Percentiles rank a stretch among this genome's conserved stretches.
These are phyloP conservation scores for Cabera pusaria DNA, from an alignment of 2,888 invertebrate genomes.

Conservation along the genomic window DNA sequence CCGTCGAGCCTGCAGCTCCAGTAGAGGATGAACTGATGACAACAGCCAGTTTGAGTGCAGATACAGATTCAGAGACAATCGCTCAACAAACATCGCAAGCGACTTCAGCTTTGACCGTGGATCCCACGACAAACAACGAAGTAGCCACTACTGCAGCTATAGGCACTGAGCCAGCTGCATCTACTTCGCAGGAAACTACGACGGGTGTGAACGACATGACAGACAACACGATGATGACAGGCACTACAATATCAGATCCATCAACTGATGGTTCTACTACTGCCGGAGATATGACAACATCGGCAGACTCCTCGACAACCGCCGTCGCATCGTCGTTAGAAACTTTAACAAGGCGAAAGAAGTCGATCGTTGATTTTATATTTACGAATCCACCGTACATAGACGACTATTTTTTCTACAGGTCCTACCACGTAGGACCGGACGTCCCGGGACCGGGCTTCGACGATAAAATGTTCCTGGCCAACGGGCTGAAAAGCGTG, in stretches of 20 bases:
- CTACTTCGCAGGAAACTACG: constrained; percentile 16
- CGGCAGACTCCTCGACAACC: constrained; percentile 35
- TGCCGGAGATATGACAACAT: constrained; percentile 29
- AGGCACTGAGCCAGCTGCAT: constrained; percentile 15
- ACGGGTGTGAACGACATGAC: constrained; percentile 23
- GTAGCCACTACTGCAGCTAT: constrained; percentile 37
- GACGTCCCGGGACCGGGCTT: constrained; percentile 44
- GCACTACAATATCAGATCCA: constrained; percentile 18
- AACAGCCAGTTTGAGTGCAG: constrained; percentile 19
- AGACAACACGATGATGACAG: constrained; percentile 13
- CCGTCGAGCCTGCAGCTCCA: constrained; percentile 17
- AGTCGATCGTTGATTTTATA: constrained; percentile 70
- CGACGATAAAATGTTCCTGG: constrained; percentile 63
- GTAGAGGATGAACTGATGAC: constrained; percentile 25
- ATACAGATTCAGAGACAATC: constrained; percentile 34
- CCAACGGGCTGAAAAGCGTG: constrained; percentile 68
- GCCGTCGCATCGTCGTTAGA: constrained; percentile 49
- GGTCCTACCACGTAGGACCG: constrained; percentile 62
- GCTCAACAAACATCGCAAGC: constrained; percentile 36
- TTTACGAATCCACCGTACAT: constrained; percentile 66
- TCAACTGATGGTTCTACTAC: constrained; percentile 24
- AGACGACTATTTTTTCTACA: constrained; percentile 63
- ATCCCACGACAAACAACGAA: constrained; percentile 49
- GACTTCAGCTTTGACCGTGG: constrained; percentile 40
- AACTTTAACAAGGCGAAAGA: constrained; percentile 65